These are phyloP conservation scores for Spisula solida DNA, from an alignment of 2,888 invertebrate genomes.

Conservation along the genomic window DNA sequence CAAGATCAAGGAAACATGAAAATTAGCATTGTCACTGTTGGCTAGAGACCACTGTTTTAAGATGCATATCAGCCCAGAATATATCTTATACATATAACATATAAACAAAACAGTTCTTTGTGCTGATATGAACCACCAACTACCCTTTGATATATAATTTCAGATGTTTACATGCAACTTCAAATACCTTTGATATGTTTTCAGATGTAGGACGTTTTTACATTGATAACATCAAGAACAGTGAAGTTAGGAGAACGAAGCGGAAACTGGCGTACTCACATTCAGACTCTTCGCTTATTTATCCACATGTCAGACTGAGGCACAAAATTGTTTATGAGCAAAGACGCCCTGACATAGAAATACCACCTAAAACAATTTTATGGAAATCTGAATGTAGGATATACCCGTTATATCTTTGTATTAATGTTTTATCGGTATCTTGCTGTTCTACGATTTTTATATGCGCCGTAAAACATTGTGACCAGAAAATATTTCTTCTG, in stretches of 20 bases:
- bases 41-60: no score
- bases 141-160: no score
- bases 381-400: background rate
- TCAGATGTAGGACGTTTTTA: slow-evolving; percentile 71
- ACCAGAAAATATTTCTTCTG: no score
- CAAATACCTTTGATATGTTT: background rate
- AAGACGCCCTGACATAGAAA: background rate
- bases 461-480: no score
- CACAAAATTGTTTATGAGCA: slow-evolving; percentile 43
- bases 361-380: background rate
- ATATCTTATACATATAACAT: no score
- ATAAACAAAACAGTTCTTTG: no score
- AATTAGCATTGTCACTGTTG: no score
- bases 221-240: slow-evolving; percentile 74
- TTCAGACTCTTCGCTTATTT: slow-evolving; percentile 38
- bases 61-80: no score
- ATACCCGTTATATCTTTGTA: background rate
- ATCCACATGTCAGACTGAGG: slow-evolving; percentile 42
- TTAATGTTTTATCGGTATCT: background rate
- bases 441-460: no score
- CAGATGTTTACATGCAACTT: no score
- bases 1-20: no score
- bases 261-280: slow-evolving; percentile 59
- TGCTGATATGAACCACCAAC: no score
- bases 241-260: slow-evolving; percentile 66